Conservation (phyloP, 2,113 vertebrate species). For the Charadrius vociferus region DNA sequence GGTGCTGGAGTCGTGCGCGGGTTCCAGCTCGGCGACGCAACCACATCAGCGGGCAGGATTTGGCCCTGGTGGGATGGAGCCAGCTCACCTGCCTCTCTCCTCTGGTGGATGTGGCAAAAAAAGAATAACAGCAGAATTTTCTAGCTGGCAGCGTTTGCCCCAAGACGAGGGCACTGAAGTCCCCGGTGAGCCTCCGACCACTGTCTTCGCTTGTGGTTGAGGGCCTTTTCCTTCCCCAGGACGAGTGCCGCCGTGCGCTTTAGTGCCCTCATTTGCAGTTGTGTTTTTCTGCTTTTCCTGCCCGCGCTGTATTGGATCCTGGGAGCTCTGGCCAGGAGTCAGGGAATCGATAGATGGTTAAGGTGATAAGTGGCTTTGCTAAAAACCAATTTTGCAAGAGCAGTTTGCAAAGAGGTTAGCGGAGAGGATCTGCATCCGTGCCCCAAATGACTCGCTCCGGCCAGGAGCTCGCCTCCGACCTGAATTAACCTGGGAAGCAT, state of each 20-base stretch:
- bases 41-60: not conserved
- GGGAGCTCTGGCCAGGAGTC: constrained; percentile 3
- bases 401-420: not conserved
- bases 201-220: rapidly evolving
- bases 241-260: rapidly evolving
- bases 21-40: rapidly evolving
- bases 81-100: not conserved
- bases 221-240: not conserved
- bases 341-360: constrained; percentile 37
- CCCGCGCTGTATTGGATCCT: not conserved
- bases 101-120: not conserved
- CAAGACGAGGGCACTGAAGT: rapidly evolving
- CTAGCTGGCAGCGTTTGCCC: rapidly evolving
- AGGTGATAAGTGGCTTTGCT: constrained; percentile 58
- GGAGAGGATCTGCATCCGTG: not conserved
- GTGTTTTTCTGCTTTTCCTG: not conserved
- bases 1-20: rapidly evolving
- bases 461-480: not conserved
- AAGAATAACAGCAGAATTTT: not conserved
- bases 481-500: not conserved
- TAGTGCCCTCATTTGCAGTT: not conserved
- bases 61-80: not conserved
- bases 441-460: not conserved
- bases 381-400: constrained; percentile 42
- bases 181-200: rapidly evolving